Evolutionary conservation across 2,888 invertebrate species (phyloP).

Genomic region (Drosophila sordidula): DNA sequence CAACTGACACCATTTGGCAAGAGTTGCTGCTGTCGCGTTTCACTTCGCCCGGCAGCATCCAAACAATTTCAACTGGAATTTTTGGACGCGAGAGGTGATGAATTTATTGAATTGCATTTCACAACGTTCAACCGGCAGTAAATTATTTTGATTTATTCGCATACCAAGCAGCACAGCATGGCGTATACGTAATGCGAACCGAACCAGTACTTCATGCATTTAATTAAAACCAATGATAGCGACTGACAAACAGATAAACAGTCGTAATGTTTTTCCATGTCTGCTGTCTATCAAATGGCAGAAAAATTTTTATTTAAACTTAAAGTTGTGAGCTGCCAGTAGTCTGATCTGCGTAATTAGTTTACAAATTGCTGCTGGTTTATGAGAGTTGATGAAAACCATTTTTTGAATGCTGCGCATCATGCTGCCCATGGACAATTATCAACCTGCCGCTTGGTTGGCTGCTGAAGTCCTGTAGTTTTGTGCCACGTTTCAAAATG

Average conservation of each 20-base stretch:
- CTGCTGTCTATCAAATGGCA: slow-evolving; percentile 13
- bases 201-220: slow-evolving; percentile 17
- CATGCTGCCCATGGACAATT: slow-evolving; percentile 32
- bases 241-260: slow-evolving; percentile 2
- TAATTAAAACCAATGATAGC: slow-evolving; percentile 29
- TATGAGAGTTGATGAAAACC: slow-evolving; percentile 13
- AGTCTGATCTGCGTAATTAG: slow-evolving; percentile 29
- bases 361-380: slow-evolving; percentile 25
- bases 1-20: slow-evolving; percentile 56
- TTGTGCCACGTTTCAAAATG: slow-evolving; percentile 34
- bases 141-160: slow-evolving; percentile 69
- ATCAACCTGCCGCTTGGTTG: slow-evolving; percentile 49
- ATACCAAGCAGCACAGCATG: slow-evolving; percentile 13
- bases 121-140: slow-evolving; percentile 36
- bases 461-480: slow-evolving; percentile 25
- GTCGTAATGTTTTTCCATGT: background rate
- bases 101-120: slow-evolving; percentile 53
- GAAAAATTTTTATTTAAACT: slow-evolving; percentile 4
- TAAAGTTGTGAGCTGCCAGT: background rate
- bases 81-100: slow-evolving; percentile 13
- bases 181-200: slow-evolving; percentile 40
- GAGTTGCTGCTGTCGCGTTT: slow-evolving; percentile 16
- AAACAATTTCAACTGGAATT: slow-evolving; percentile 28
- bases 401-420: background rate
- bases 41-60: slow-evolving; percentile 26